Percentiles rank a stretch among this genome's conserved stretches.
These are phyloP conservation scores for Chrysolina haemoptera DNA, from an alignment of 2,888 invertebrate genomes.

Conservation along the genomic window DNA sequence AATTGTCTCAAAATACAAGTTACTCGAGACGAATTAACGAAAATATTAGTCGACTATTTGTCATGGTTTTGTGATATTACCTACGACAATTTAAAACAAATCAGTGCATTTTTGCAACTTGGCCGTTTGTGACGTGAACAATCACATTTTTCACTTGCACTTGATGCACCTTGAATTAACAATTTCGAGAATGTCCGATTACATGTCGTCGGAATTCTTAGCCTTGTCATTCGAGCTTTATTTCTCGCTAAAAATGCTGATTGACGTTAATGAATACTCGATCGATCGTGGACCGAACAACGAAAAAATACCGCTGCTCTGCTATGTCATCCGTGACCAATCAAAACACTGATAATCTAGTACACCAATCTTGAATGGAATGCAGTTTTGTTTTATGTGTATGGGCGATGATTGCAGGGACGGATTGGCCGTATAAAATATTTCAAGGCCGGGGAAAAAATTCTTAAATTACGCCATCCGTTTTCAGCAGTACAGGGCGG, in stretches of 20 bases:
- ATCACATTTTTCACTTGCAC: neutral
- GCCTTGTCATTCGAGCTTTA: conserved; percentile 11
- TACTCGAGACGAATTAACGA: too few species aligned
- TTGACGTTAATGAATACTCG: neutral
- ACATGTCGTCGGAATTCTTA: neutral
- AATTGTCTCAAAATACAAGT: too few species aligned
- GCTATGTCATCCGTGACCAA: conserved; percentile 15
- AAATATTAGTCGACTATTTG: too few species aligned
- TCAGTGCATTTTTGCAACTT: too few species aligned
- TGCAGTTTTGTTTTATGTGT: conserved; percentile 3
- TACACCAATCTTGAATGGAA: conserved; percentile 10
- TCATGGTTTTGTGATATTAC: too few species aligned
- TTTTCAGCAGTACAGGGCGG: too few species aligned
- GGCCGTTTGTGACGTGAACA: too few species aligned
- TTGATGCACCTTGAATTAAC: conserved; percentile 1
- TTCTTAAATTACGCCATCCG: too few species aligned
- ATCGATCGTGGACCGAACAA: neutral
- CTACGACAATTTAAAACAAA: too few species aligned
- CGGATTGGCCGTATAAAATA: neutral
- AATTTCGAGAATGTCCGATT: conserved; percentile 5
- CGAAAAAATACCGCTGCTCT: neutral
- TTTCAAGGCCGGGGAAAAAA: neutral
- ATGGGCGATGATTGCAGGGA: neutral
- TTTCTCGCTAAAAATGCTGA: conserved; percentile 1
- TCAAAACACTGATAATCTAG: conserved; percentile 9